Conservation (phyloP, 1,140 invertebrate species). For the Potamilus streckersoni region DNA sequence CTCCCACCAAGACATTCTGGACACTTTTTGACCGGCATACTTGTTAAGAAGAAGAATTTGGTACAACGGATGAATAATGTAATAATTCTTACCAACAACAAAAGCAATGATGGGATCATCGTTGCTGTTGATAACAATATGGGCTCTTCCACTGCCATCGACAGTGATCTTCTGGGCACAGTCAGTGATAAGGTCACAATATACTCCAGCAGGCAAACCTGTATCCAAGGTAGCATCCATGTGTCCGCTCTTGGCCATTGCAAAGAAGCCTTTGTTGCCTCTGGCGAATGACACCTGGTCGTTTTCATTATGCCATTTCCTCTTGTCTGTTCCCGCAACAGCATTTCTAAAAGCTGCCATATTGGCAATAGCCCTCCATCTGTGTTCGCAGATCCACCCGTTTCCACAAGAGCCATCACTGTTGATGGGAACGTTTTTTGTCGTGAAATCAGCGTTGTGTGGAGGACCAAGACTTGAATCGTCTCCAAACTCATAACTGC, state of each 20-base stretch:
- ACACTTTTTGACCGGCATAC: too few relatives aligned
- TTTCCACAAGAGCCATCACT: constrained; percentile 71
- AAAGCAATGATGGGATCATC: constrained; percentile 83
- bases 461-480: constrained; percentile 17
- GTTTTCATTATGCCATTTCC: constrained; percentile 35
- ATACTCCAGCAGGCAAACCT: constrained; percentile 79
- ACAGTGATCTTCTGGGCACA: constrained; percentile 77
- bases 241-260: constrained; percentile 40
- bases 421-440: constrained; percentile 17
- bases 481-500: constrained; percentile 72
- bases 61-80: too few relatives aligned
- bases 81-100: constrained; percentile 69
- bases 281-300: constrained; percentile 46
- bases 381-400: constrained; percentile 90
- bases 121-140: constrained; percentile 73
- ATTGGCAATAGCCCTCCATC: constrained; percentile 82
- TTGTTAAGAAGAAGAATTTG: too few relatives aligned
- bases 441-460: constrained; percentile 3
- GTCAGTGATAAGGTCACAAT: constrained; percentile 87
- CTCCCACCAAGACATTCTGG: neutral
- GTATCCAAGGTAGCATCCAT: constrained; percentile 66
- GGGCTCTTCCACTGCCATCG: constrained; percentile 73
- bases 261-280: constrained; percentile 47
- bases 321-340: constrained; percentile 14
- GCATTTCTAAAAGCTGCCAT: constrained; percentile 70